Evolutionary conservation across 2,113 vertebrate genomes (phyloP).

Genomic region (Oncorhynchus clarkii): DNA sequence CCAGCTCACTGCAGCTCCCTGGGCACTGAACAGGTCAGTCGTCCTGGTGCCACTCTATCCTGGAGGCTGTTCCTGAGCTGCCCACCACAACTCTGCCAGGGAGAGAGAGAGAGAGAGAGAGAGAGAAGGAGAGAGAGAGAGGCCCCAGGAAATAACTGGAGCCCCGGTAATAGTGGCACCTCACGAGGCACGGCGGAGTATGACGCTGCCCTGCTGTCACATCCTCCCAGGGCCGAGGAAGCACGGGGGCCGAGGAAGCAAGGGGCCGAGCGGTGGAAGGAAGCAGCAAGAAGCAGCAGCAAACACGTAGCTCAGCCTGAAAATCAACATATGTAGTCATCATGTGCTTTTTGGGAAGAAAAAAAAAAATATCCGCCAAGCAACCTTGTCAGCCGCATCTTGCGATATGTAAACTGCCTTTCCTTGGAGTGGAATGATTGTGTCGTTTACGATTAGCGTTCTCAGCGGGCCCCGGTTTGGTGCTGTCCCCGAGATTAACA

Average conservation of each 20-base stretch:
- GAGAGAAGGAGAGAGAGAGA: background rate
- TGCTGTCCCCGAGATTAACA: conserved; percentile 53
- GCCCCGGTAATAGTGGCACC: conserved; percentile 21
- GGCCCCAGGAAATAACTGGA: background rate
- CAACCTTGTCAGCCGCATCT: conserved; percentile 72
- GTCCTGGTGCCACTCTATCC: conserved; percentile 33
- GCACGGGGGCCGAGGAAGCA: no score
- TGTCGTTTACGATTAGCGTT: conserved; percentile 74
- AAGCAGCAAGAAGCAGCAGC: background rate
- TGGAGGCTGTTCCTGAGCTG: conserved; percentile 33
- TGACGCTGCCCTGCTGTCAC: conserved; percentile 61
- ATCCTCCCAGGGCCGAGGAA: conserved; percentile 46
- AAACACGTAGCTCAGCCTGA: conserved; percentile 72
- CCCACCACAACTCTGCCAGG: background rate
- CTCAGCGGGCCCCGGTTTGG: conserved; percentile 34
- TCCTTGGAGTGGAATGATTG: conserved; percentile 67
- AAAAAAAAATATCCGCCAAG: conserved; percentile 34
- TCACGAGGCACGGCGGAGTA: conserved; percentile 33
- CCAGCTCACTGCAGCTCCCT: background rate
- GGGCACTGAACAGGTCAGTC: conserved; percentile 31
- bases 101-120: background rate
- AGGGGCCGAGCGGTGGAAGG: no score
- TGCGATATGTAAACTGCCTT: conserved; percentile 55
- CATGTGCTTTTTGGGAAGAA: conserved; percentile 66
- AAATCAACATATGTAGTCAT: conserved; percentile 83